Base-by-base conservation (phyloP, 2,113 vertebrate genomes). In the Chaetodon auriga region DNA sequence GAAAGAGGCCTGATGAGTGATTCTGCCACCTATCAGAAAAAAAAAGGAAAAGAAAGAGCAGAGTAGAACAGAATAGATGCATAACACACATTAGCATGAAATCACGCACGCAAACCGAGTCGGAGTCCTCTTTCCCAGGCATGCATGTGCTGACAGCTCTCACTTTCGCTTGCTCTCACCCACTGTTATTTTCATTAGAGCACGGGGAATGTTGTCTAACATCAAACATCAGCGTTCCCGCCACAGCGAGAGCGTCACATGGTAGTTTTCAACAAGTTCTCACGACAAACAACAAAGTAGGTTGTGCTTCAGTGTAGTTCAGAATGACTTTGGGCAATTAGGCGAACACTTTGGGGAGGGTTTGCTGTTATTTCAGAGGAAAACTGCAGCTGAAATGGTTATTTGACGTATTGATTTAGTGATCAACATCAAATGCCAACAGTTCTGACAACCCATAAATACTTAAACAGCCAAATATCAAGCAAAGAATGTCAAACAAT, bases 141-240 rank as follows among this genome's bases (percentile, higher is more conserved):
- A 11, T 53, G 64, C 84, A 78, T 74, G 75, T 86, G 86, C 80
- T 75, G 64, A 82, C 49, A 43, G 36, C 58, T 76, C 82, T 87
- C 75, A 83, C 81, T 87, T 84, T 83, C 90, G 78, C 69, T 88
- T 80, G 77, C 81, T 65, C 48, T 70, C 77, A 57, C 43, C 76
- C 62, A 36, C 30, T 84, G 65, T 83, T 89, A 72, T 76, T 83
- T 49, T 82, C 64, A 81, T 62, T 57, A 68, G 48, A 57, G 63
- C 18, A 53, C 23, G 74, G 30, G n/a, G 36, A 68, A 55, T 7
- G 11, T 49, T 45, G 54, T 58, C 46, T 41, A 43, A 18, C 64
- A 55, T 83, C 68, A 79, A 30, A 74, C 70, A 49, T 35, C 1
- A 23, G 21, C 36, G 58, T 63, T 76, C 25, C 60, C 48, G 55